Percentiles rank a stretch among this genome's conserved stretches.
phyloP scores from a whole-genome alignment of 2,888 invertebrate genomes.

The Spodoptera littoralis region DNA sequence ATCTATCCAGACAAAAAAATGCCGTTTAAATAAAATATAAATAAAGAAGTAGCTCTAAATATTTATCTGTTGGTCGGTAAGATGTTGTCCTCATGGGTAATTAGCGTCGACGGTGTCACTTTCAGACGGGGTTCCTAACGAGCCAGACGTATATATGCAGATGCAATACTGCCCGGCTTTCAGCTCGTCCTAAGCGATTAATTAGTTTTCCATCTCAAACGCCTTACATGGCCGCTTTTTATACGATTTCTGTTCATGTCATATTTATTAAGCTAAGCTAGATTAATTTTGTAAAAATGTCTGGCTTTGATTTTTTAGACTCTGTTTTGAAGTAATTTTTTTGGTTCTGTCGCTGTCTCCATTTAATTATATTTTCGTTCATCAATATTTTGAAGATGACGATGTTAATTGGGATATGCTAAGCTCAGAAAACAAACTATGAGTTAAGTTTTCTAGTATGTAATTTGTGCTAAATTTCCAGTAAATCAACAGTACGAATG shows the following conservation, averaged over 20 bases:
- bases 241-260: conserved; percentile 18
- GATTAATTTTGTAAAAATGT: not conserved
- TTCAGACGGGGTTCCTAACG: conserved; percentile 83
- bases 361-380: no score
- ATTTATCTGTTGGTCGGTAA: conserved; percentile 62
- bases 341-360: no score
- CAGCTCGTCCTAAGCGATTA: conserved; percentile 66
- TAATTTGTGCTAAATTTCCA: no score
- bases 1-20: not conserved
- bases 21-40: conserved; percentile 14
- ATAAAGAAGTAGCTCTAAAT: conserved; percentile 53
- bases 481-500: no score
- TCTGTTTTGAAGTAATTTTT: no score
- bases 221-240: conserved; percentile 24
- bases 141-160: conserved; percentile 69
- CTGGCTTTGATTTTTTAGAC: no score
- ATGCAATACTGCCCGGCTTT: conserved; percentile 61
- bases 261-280: not conserved
- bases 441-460: no score
- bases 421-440: no score
- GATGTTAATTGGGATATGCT: no score
- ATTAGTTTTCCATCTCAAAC: conserved; percentile 62
- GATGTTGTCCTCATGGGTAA: conserved; percentile 80
- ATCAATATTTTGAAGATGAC: no score
- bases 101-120: conserved; percentile 84